Base-by-base conservation (phyloP, 2,888 invertebrate species). In the Apamea sordens region DNA sequence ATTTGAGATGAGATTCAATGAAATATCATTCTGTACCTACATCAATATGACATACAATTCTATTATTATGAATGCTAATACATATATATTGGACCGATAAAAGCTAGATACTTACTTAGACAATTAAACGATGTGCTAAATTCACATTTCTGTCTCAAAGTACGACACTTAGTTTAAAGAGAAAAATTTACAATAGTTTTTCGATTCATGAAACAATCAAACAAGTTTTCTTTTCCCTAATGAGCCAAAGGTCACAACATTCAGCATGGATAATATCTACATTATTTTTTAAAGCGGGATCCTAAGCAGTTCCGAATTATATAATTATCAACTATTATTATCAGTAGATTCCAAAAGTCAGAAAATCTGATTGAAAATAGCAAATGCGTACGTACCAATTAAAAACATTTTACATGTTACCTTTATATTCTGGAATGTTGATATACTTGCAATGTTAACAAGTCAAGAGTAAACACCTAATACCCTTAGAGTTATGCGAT, bases 401-500 rank as follows among this genome's bases (percentile, higher is more conserved):
- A 44, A 78, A 73, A 67, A 77, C 50, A 70, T 72, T 65, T 84
- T 87, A 89, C 61, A 76, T 18, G 53, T 79, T 73, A 24, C 65
- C 68, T 85, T 90, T 90, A 91, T 90, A 83, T 80, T 61, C 56
- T 73, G 79, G 88, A 91, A 90, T 92, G 91, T 91, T 92, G 89
- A 88, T 84, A 76, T 78, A 91, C 86, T 89, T 90, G 89, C 80
- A 63, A 79, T 70, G 72, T 85, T 81, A 65, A 77, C 78, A 86
- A 79, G 77, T 86, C 61, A 79, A 73, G 76, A 83, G 75, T 84
- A 83, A 83, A 86, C 88, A 88, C 86, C 88, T 91, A 88, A 87
- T 92, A 92, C 90, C 91, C 92, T 93, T 92, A 81, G 91, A 89
- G 89, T 91, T 92, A 92, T 93, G 93, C 93, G 94, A 90, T 92